Evolutionary conservation across 2,797 vertebrate species (phyloP).

Genomic region (Sebastes alutus): DNA sequence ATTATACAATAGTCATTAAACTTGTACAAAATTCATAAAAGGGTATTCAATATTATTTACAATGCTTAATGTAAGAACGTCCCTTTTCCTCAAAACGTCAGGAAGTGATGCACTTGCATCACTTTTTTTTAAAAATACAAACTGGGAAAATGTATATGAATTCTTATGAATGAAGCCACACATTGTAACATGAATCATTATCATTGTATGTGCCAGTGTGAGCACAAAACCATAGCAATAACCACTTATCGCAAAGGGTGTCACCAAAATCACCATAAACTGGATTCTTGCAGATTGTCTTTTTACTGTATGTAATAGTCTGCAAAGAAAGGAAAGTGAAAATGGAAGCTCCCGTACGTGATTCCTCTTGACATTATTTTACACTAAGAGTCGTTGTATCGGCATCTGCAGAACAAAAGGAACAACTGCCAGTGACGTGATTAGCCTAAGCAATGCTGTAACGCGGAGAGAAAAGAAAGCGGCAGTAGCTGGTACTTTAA

Average conservation of each 20-base stretch:
- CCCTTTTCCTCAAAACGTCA: neutral
- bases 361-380: conserved; percentile 88
- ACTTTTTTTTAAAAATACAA: neutral
- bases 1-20: neutral
- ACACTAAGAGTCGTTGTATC: conserved; percentile 86
- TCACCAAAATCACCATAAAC: conserved; percentile 8
- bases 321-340: neutral
- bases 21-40: neutral
- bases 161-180: neutral
- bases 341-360: conserved; percentile 79
- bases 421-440: conserved; percentile 85
- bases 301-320: neutral
- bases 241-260: conserved; percentile 1
- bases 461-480: conserved; percentile 84
- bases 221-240: neutral
- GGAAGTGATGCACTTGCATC: neutral
- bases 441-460: conserved; percentile 86
- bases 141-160: neutral
- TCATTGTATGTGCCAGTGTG: neutral
- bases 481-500: conserved; percentile 94
- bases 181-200: neutral
- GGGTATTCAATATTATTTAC: neutral
- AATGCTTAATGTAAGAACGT: neutral
- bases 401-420: conserved; percentile 71
- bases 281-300: neutral